Conservation (phyloP, 2,113 vertebrate genomes). For the Sialia sialis region DNA sequence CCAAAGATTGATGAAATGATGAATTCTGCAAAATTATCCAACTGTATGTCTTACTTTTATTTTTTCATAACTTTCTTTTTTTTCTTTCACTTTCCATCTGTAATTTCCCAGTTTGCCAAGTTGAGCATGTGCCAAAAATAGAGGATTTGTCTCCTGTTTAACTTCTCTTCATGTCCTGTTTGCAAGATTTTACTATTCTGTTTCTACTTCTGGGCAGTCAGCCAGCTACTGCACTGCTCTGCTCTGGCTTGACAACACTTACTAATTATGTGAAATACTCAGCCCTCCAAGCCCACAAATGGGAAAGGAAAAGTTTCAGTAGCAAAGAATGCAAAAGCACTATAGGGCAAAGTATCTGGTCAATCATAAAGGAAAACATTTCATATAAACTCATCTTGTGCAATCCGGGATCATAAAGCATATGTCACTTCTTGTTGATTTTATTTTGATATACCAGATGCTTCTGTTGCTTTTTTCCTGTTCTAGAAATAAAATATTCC, state of each 20-base stretch:
- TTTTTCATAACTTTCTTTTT: not conserved
- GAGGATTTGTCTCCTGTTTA: slow-evolving; percentile 55
- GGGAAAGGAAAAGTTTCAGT: slow-evolving; percentile 6
- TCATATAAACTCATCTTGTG: not conserved
- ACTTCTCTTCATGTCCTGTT: slow-evolving; percentile 56
- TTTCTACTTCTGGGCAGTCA: slow-evolving; percentile 46
- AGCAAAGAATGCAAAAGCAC: not conserved
- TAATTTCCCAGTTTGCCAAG: slow-evolving; percentile 43
- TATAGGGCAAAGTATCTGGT: not conserved
- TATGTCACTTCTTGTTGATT: not conserved
- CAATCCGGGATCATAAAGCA: not conserved
- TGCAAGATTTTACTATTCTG: slow-evolving; percentile 59
- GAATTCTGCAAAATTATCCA: not conserved
- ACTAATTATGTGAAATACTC: slow-evolving; percentile 57
- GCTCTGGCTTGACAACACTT: slow-evolving; percentile 44
- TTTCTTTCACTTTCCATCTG: not conserved
- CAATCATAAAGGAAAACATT: slow-evolving; percentile 15
- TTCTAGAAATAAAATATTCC: not conserved
- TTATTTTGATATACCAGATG: not conserved
- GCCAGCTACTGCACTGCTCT: slow-evolving; percentile 40
- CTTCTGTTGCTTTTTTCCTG: not conserved
- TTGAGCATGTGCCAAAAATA: slow-evolving; percentile 36
- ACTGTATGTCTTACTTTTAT: not conserved
- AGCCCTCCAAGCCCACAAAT: not conserved
- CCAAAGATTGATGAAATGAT: not conserved